phyloP scores from a whole-genome alignment of 2,888 invertebrate species.

The Pelosia muscerda region DNA sequence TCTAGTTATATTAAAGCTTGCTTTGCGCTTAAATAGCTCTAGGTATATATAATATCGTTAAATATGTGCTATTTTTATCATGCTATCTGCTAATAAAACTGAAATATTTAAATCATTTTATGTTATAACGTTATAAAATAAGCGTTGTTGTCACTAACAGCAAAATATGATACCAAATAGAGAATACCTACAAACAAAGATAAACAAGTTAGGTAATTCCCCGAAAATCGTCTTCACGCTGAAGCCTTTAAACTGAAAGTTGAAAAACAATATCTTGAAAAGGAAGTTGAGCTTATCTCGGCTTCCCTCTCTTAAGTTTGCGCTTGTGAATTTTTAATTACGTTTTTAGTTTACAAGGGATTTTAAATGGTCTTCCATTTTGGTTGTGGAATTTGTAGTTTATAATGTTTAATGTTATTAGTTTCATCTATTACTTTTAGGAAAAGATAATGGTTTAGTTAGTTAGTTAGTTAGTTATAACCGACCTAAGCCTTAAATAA shows the following conservation, averaged over 20 bases:
- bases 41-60: no score
- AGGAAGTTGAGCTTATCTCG: slow-evolving; percentile 47
- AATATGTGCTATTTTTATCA: no score
- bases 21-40: no score
- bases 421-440: not conserved
- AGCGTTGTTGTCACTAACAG: not conserved
- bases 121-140: not conserved
- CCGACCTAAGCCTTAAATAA: no score
- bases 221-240: slow-evolving; percentile 8
- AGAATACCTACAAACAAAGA: slow-evolving; percentile 19
- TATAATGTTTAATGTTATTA: not conserved
- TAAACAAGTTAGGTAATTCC: slow-evolving; percentile 16
- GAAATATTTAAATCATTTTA: not conserved
- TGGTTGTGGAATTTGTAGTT: not conserved
- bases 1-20: no score
- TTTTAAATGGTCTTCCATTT: slow-evolving; percentile 16
- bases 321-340: slow-evolving; percentile 54
- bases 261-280: slow-evolving; percentile 47
- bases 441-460: no score
- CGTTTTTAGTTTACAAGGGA: slow-evolving; percentile 44
- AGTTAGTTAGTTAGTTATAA: no score
- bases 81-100: not conserved
- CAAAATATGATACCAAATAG: not conserved
- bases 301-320: slow-evolving; percentile 27
- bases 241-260: slow-evolving; percentile 35